phyloP scores from a whole-genome alignment of 2,113 vertebrate genomes.

The Arenaria interpres region DNA sequence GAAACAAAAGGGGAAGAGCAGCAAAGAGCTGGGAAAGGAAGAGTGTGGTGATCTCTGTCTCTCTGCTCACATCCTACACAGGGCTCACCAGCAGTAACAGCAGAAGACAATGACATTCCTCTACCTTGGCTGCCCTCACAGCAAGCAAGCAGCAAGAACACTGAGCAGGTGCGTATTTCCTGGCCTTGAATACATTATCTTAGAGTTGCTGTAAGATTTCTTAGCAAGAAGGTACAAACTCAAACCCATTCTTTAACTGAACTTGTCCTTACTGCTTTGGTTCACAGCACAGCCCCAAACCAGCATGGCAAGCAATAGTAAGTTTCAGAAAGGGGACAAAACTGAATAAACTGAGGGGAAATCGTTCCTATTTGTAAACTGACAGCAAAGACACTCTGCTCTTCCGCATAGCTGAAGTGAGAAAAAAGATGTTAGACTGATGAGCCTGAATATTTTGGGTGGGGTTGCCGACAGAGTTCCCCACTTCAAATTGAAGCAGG shows the following conservation, averaged over 20 bases:
- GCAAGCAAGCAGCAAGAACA: not conserved
- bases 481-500: not conserved
- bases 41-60: not conserved
- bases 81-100: not conserved
- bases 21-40: not conserved
- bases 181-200: not conserved
- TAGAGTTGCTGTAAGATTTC: not conserved
- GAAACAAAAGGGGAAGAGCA: not conserved
- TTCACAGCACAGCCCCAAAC: not conserved
- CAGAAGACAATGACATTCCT: not conserved
- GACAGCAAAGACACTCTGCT: not conserved
- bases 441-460: not conserved
- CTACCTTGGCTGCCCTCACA: not conserved
- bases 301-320: not conserved
- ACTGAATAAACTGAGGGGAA: not conserved
- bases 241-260: not conserved
- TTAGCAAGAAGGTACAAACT: not conserved
- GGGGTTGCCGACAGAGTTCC: not conserved
- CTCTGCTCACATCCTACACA: not conserved
- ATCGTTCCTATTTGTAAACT: not conserved
- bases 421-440: not conserved
- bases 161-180: not conserved
- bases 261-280: not conserved
- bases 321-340: not conserved
- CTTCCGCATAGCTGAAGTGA: not conserved